phyloP scores from a whole-genome alignment of 2,113 vertebrate species.

The Festucalex cinctus region DNA sequence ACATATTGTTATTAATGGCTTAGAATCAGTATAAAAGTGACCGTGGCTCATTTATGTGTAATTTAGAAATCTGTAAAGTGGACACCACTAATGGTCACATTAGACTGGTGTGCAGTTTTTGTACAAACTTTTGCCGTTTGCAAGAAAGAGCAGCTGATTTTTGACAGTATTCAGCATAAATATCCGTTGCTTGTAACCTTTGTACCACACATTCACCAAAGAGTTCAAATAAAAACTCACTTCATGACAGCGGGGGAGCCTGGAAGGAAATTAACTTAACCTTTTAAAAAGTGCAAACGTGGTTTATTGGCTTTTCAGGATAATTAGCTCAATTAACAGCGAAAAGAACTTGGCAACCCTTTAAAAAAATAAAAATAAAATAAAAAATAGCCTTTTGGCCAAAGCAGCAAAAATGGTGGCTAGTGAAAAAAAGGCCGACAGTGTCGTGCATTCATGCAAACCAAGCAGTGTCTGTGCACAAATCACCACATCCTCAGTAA shows the following conservation, averaged over 20 bases:
- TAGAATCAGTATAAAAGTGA: too few species aligned
- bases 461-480: constrained; percentile 7
- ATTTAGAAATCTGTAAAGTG: too few species aligned
- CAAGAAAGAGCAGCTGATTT: not conserved
- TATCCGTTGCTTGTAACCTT: not conserved
- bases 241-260: not conserved
- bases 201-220: not conserved
- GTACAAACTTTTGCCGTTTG: not conserved
- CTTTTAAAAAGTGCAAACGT: constrained; percentile 3
- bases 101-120: not conserved
- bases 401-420: constrained; percentile 7
- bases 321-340: not conserved
- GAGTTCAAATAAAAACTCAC: not conserved
- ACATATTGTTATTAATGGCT: too few species aligned
- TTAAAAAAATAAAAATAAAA: too few species aligned
- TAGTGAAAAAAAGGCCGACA: constrained; percentile 32
- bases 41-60: too few species aligned
- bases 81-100: not conserved
- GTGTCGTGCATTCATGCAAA: constrained; percentile 12
- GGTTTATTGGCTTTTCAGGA: not conserved
- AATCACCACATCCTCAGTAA: constrained; percentile 17
- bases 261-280: not conserved
- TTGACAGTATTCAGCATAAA: not conserved
- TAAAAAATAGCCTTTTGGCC: constrained; percentile 17
- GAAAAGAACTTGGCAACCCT: not conserved